These are phyloP conservation scores for Heterodera schachtii DNA, from an alignment of 1,140 invertebrate species.

Conservation along the genomic window DNA sequence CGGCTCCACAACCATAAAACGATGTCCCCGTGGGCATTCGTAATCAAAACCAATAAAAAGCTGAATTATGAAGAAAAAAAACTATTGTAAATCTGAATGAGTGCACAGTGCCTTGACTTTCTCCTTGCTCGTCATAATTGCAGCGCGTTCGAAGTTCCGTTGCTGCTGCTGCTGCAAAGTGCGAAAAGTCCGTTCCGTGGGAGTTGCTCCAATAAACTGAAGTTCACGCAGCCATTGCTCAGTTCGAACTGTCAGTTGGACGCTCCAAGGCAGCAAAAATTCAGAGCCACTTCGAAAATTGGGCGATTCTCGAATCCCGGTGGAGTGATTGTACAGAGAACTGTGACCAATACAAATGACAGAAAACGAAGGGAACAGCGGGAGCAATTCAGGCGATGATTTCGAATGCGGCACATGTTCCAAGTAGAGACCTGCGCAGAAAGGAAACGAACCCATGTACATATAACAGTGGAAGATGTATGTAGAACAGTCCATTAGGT, in stretches of 20 bases:
- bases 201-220: conserved; percentile 55
- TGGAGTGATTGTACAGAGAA: conserved; percentile 85
- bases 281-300: conserved; percentile 86
- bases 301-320: conserved; percentile 73
- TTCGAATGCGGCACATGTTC: conserved; percentile 37
- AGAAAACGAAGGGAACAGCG: conserved; percentile 89
- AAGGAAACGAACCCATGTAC: too few species aligned
- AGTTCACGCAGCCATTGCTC: conserved; percentile 68
- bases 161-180: conserved; percentile 41
- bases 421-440: conserved; percentile 39
- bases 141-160: conserved; percentile 42
- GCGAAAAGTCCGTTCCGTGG: conserved; percentile 30
- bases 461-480: background rate
- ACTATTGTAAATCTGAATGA: background rate
- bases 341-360: conserved; percentile 85
- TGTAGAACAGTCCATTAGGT: background rate
- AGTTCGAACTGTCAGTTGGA: conserved; percentile 73
- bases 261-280: conserved; percentile 92
- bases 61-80: conserved; percentile 66
- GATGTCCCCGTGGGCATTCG: conserved; percentile 89
- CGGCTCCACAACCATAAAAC: conserved; percentile 88
- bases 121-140: conserved; percentile 59
- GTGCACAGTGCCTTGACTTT: conserved; percentile 62
- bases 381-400: conserved; percentile 68
- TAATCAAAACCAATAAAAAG: conserved; percentile 95